Conservation (phyloP, 2,888 invertebrate species). For the Gastrophysa polygoni region DNA sequence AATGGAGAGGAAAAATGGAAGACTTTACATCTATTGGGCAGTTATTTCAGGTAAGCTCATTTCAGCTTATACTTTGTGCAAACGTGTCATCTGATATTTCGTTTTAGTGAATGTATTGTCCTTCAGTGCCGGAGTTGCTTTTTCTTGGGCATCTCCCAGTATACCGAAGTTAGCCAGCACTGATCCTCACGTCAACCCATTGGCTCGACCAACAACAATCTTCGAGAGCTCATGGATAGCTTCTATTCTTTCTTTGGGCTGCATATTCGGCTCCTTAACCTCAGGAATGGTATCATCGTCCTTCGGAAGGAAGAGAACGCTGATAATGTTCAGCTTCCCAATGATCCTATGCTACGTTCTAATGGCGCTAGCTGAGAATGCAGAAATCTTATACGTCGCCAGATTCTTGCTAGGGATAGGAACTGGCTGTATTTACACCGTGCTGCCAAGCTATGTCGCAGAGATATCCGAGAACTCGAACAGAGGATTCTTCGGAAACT, state of each 20-base stretch:
- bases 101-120: slow-evolving; percentile 25
- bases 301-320: slow-evolving; percentile 71
- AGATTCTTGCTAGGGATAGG: slow-evolving; percentile 68
- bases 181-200: slow-evolving; percentile 18
- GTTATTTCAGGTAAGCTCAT: neutral
- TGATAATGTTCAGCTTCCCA: slow-evolving; percentile 66
- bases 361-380: slow-evolving; percentile 62
- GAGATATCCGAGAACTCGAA: slow-evolving; percentile 82
- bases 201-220: slow-evolving; percentile 38
- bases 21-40: neutral
- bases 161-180: slow-evolving; percentile 14
- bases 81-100: neutral
- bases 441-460: slow-evolving; percentile 84
- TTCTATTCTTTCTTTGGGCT: slow-evolving; percentile 59
- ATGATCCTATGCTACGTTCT: slow-evolving; percentile 69
- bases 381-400: slow-evolving; percentile 63
- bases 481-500: slow-evolving; percentile 82
- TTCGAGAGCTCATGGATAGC: slow-evolving; percentile 62
- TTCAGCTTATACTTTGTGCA: neutral
- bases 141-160: slow-evolving; percentile 28
- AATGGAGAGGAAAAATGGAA: neutral
- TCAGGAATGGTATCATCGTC: slow-evolving; percentile 70
- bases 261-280: slow-evolving; percentile 67
- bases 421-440: slow-evolving; percentile 72
- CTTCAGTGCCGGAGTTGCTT: slow-evolving; percentile 12